Evolutionary conservation across 2,888 invertebrate genomes (phyloP).

Genomic region (Uropetala carovei): DNA sequence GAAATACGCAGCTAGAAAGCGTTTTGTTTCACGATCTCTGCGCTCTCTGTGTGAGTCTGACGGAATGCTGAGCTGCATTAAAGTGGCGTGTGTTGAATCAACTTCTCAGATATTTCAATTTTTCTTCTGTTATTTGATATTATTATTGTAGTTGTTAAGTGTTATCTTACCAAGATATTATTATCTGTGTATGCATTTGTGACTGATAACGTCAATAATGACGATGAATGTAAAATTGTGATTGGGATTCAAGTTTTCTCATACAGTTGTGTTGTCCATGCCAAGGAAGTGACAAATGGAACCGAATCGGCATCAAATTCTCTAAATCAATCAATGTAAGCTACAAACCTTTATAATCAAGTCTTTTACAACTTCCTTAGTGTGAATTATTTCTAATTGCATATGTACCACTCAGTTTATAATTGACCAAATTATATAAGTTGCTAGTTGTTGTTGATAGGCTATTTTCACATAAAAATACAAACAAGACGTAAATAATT

Average conservation of each 20-base stretch:
- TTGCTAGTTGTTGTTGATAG: constrained; percentile 27
- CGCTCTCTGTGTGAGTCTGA: constrained; percentile 63
- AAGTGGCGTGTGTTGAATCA: constrained; percentile 63
- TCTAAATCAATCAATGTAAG: constrained; percentile 52
- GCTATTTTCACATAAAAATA: background rate
- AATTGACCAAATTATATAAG: constrained; percentile 30
- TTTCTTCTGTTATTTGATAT: constrained; percentile 56
- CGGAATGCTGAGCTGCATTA: constrained; percentile 64
- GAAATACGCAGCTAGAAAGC: background rate
- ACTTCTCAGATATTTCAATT: constrained; percentile 57
- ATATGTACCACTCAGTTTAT: background rate
- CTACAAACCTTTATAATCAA: background rate
- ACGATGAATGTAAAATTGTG: constrained; percentile 43
- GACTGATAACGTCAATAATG: constrained; percentile 43
- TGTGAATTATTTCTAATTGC: background rate
- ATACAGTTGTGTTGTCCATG: constrained; percentile 59
- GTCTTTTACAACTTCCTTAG: background rate
- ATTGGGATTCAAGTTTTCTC: constrained; percentile 55
- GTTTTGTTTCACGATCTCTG: constrained; percentile 63
- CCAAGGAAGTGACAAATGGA: constrained; percentile 64
- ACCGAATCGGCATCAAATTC: constrained; percentile 44
- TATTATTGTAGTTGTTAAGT: constrained; percentile 57
- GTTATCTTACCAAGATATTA: constrained; percentile 56
- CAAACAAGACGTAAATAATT: background rate
- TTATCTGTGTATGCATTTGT: constrained; percentile 52